Conservation (phyloP, 35 echinoderm and acorn worm species). For the Anneissia japonica region DNA sequence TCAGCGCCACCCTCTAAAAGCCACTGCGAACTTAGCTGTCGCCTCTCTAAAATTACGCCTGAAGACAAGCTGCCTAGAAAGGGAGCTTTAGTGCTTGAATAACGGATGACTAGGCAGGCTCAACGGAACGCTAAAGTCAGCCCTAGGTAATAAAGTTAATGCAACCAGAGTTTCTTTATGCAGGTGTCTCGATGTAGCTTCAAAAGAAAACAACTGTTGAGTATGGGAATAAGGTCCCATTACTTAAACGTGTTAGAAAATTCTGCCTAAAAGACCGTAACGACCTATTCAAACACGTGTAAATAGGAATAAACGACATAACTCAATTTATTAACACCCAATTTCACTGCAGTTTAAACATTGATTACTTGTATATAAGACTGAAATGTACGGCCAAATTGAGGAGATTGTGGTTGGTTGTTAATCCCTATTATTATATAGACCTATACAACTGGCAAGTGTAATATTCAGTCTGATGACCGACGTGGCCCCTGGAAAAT, state of each 20-base stretch:
- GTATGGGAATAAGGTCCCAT: background rate
- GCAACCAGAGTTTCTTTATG: background rate
- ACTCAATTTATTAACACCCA: background rate
- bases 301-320: background rate
- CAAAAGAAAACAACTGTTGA: background rate
- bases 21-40: background rate
- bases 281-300: background rate
- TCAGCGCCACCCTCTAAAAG: slow-evolving; percentile 1
- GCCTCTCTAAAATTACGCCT: background rate
- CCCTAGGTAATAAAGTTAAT: slow-evolving; percentile 1
- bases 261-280: background rate
- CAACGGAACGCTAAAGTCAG: background rate
- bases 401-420: background rate
- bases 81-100: background rate
- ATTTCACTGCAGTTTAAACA: background rate
- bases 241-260: background rate
- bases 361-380: background rate
- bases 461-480: background rate
- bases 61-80: background rate
- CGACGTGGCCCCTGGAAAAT: background rate
- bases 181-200: background rate
- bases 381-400: background rate
- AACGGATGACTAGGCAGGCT: background rate
- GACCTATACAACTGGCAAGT: background rate
- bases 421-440: background rate